Evolutionary conservation across 2,888 invertebrate species (phyloP).

Genomic region (Dryococelus australis): DNA sequence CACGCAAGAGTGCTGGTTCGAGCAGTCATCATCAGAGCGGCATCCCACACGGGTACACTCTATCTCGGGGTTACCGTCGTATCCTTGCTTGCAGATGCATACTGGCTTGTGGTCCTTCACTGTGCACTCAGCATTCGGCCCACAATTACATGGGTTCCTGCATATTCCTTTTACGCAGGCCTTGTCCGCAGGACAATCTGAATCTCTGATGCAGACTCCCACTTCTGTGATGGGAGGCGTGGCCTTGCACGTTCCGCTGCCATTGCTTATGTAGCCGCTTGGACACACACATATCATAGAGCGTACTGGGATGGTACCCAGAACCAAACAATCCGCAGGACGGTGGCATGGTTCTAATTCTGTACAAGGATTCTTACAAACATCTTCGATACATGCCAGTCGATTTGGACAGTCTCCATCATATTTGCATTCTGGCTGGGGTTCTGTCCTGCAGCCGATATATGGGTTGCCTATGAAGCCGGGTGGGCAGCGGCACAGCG

Average conservation of each 20-base stretch:
- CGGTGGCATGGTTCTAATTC: conserved; percentile 79
- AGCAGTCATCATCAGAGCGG: conserved; percentile 77
- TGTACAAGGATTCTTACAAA: conserved; percentile 84
- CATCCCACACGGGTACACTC: conserved; percentile 81
- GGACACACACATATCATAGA: conserved; percentile 92
- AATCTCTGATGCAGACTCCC: conserved; percentile 76
- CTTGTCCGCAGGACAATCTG: conserved; percentile 78
- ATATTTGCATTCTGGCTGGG: conserved; percentile 76
- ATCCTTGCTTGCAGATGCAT: conserved; percentile 84
- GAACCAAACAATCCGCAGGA: conserved; percentile 82
- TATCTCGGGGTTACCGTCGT: conserved; percentile 83
- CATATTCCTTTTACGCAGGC: conserved; percentile 84
- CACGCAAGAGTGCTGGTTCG: conserved; percentile 82
- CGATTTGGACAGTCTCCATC: conserved; percentile 84
- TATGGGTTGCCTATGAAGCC: conserved; percentile 83
- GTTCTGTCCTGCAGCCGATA: conserved; percentile 77
- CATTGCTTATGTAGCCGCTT: conserved; percentile 85
- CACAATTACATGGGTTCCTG: conserved; percentile 85
- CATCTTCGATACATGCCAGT: conserved; percentile 81
- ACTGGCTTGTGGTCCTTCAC: conserved; percentile 86
- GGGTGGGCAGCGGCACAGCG: conserved; percentile 83
- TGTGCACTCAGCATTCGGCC: conserved; percentile 83
- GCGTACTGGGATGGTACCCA: conserved; percentile 81
- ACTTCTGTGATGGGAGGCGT: conserved; percentile 69
- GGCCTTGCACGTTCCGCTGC: conserved; percentile 80